Base-by-base conservation (phyloP, 2,113 vertebrate species). In the Galeopterus variegatus region DNA sequence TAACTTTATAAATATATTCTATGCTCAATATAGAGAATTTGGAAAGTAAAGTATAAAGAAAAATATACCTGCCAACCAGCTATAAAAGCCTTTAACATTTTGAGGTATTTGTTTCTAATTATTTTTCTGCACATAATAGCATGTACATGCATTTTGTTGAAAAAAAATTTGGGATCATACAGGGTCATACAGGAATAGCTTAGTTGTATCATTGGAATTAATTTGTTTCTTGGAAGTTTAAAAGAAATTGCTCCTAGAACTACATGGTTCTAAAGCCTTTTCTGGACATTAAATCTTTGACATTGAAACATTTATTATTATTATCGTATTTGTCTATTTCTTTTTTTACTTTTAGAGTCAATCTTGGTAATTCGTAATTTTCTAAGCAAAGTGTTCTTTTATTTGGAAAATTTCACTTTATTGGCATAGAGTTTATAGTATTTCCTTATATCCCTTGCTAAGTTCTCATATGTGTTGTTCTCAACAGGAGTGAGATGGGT, bases 331-430 rank as follows among this genome's bases (percentile, higher is more conserved):
- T 90, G 28, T 56, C 36, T 50, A 58, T 41, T 14, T 21, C 31
- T 95, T 80, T 79, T 92, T 81, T 83, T 87, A 36, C 33, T 83
- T 83, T 88, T 67, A 50, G 8, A 79, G 28, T 62, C 58, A 75
- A 28, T 54, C 45, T 75, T 54, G 58, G 75, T 79, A 36, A 86
- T 86, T 91, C 19, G 64, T 64, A 93, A 73, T 77, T 94, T 91
- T 77, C n/a, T 26, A 84, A 79, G 62, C 36, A 82, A 83, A 85
- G 2, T 17, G 21, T 24, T 33, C 12, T 73, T 52, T 96, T 96
- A 86, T 82, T 77, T 90, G n/a, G 11, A 67, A 62, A 67, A 67
- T 90, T 94, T 11, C 28, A 76, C 67, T 93, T 96, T 64, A 75
- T 10, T 54, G 50, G 3, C 54, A 67, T 21, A 24, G 28, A 45